Evolutionary conservation across 1,140 invertebrate genomes (phyloP).

Genomic region (Macrocentrus cingulum): DNA sequence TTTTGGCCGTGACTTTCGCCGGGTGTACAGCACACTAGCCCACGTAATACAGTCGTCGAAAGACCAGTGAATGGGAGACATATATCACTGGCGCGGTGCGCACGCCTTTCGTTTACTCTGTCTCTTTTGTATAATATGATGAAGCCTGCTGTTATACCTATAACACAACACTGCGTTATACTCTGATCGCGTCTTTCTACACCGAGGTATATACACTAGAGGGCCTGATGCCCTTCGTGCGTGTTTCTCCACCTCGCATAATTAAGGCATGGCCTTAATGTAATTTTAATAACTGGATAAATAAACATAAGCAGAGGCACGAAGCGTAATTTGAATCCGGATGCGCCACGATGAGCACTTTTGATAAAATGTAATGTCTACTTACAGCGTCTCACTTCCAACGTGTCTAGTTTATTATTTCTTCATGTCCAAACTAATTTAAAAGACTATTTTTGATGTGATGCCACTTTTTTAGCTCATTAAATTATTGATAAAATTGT

Average conservation of each 20-base stretch:
- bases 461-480: too few relatives aligned
- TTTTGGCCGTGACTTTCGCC: background rate
- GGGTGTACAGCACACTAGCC: background rate
- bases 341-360: slow-evolving; percentile 34
- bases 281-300: slow-evolving; percentile 39
- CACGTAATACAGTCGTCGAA: slow-evolving; percentile 14
- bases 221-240: slow-evolving; percentile 22
- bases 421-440: background rate
- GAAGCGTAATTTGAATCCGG: slow-evolving; percentile 38
- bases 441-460: too few relatives aligned
- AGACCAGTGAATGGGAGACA: slow-evolving; percentile 6
- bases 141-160: background rate
- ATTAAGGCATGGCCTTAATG: slow-evolving; percentile 36
- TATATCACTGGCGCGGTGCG: background rate
- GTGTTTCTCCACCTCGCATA: slow-evolving; percentile 32
- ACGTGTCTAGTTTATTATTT: slow-evolving; percentile 8
- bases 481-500: too few relatives aligned
- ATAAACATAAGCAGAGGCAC: slow-evolving; percentile 36
- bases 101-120: background rate
- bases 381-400: slow-evolving; percentile 13
- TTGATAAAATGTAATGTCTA: slow-evolving; percentile 34
- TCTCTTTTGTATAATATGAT: background rate
- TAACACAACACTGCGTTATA: background rate
- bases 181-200: background rate
- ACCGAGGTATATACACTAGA: background rate